Conservation (phyloP, 2,888 invertebrate species). For the Hirtodrosophila confusa region DNA sequence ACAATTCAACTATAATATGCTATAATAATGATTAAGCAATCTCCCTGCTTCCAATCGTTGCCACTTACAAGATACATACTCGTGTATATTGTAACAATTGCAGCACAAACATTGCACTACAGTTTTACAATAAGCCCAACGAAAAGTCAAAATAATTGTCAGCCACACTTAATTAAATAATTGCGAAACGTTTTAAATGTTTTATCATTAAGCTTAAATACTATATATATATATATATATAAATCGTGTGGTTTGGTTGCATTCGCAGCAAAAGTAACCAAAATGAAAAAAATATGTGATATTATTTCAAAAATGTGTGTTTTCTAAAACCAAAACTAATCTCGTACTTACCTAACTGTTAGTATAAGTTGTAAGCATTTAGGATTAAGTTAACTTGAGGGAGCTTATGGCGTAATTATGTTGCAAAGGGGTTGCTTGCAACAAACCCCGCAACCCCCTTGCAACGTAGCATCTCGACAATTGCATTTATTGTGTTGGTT, state of each 20-base stretch:
- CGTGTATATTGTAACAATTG: conserved; percentile 21
- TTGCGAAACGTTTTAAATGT: conserved; percentile 57
- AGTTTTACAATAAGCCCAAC: conserved; percentile 52
- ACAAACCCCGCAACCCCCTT: conserved; percentile 34
- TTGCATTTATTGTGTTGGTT: conserved; percentile 75
- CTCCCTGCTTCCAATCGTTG: conserved; percentile 1
- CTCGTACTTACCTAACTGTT: conserved; percentile 30
- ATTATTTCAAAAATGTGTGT: conserved; percentile 77
- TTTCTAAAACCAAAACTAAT: conserved; percentile 56
- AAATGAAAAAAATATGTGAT: conserved; percentile 65
- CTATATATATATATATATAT: background rate
- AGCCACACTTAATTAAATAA: conserved; percentile 35
- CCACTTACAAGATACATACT: background rate
- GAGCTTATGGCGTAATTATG: conserved; percentile 50
- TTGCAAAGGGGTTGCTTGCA: conserved; percentile 69
- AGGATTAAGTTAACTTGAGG: conserved; percentile 23
- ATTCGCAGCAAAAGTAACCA: conserved; percentile 34
- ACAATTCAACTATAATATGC: background rate
- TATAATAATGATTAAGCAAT: background rate
- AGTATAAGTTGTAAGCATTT: conserved; percentile 36
- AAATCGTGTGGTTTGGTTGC: conserved; percentile 42
- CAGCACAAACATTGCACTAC: background rate
- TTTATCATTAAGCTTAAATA: conserved; percentile 59
- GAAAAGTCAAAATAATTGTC: conserved; percentile 46
- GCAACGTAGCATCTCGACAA: conserved; percentile 52